Evolutionary conservation across 2,888 invertebrate genomes (phyloP).

Genomic region (Sarcophaga rosellei): DNA sequence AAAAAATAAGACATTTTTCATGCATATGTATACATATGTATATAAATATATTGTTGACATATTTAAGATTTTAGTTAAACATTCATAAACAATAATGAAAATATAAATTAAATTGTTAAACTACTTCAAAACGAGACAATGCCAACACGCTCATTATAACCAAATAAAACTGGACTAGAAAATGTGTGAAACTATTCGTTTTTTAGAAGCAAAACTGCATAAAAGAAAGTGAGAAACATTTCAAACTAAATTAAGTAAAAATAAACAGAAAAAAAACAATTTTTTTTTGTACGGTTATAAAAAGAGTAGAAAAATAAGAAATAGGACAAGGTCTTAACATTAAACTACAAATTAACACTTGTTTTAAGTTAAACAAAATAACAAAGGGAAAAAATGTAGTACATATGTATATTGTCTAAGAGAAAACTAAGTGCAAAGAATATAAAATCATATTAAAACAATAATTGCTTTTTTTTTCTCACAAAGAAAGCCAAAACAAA

Average conservation of each 20-base stretch:
- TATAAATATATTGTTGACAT: too few species aligned
- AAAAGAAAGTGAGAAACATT: slow-evolving; percentile 21
- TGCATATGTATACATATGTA: too few species aligned
- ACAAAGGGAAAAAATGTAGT: background rate
- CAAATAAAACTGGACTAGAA: background rate
- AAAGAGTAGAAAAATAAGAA: slow-evolving; percentile 20
- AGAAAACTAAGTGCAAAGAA: background rate
- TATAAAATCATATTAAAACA: slow-evolving; percentile 1
- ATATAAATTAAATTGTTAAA: background rate
- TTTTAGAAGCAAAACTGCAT: background rate
- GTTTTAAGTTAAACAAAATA: slow-evolving; percentile 22
- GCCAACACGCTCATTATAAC: background rate
- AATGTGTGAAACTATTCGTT: slow-evolving; percentile 2
- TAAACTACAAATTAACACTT: slow-evolving; percentile 64
- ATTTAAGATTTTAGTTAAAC: too few species aligned
- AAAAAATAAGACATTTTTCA: too few species aligned
- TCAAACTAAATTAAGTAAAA: background rate
- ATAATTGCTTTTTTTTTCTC: background rate
- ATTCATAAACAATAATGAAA: background rate
- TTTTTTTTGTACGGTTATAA: background rate
- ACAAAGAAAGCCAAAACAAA: slow-evolving; percentile 4
- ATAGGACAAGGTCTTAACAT: slow-evolving; percentile 64
- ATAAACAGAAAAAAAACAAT: background rate
- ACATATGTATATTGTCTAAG: slow-evolving; percentile 32
- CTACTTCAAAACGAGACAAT: background rate